Percentiles rank a stretch among this genome's conserved stretches.
Conservation (phyloP, 2,113 vertebrate species). For the Melierax canorus region DNA sequence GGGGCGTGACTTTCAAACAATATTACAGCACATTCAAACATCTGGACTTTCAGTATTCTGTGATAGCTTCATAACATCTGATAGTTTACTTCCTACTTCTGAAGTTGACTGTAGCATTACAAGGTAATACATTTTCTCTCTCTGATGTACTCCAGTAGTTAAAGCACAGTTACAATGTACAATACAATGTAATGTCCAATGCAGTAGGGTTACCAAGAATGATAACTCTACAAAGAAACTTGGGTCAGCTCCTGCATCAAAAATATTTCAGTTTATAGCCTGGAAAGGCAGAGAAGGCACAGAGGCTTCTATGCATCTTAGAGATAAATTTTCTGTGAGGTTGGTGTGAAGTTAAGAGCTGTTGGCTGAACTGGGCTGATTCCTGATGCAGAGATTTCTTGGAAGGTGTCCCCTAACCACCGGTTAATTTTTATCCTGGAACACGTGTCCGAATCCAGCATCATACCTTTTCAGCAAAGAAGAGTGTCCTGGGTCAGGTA, state of each 20-base stretch:
- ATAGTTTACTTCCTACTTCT: not conserved
- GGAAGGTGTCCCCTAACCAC: not conserved
- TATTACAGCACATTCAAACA: rapidly evolving
- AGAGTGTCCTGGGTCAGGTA: not conserved
- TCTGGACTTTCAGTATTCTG: not conserved
- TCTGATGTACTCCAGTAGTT: not conserved
- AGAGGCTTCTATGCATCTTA: not conserved
- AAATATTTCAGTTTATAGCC: not conserved
- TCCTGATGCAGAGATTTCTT: not conserved
- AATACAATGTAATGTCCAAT: rapidly evolving
- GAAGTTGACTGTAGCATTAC: not conserved
- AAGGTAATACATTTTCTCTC: not conserved
- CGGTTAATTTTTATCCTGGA: not conserved
- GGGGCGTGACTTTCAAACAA: not conserved
- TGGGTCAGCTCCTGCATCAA: not conserved
- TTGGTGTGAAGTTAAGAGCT: not conserved
- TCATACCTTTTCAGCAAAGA: not conserved
- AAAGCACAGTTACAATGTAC: not conserved
- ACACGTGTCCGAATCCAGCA: not conserved
- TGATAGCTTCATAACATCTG: not conserved
- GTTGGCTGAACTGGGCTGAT: not conserved
- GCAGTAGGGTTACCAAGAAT: not conserved
- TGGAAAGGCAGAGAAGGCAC: not conserved
- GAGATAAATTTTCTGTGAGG: not conserved
- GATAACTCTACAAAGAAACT: not conserved